Percentiles rank a stretch among this genome's conserved stretches.
Conservation (phyloP, 2,888 invertebrate genomes). For the Caenorhabditis sulstoni region DNA sequence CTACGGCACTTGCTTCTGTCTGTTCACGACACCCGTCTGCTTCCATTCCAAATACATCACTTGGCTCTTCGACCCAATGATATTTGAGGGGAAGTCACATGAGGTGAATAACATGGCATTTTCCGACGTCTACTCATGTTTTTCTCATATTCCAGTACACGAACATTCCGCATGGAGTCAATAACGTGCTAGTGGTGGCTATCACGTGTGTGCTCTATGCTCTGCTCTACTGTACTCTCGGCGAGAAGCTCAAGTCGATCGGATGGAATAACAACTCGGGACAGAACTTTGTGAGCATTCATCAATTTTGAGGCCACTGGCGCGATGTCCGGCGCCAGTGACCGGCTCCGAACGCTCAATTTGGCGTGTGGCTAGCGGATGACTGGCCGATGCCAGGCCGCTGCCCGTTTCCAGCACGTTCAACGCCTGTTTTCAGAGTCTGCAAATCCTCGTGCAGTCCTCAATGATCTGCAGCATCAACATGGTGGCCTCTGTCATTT, state of each 20-base stretch:
- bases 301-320: background rate
- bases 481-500: constrained; percentile 18
- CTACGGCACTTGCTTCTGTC: constrained; percentile 10
- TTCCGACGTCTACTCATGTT: background rate
- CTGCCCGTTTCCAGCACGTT: too few relatives aligned
- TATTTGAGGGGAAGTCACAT: background rate
- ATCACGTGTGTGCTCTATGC: constrained; percentile 25
- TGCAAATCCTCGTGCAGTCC: constrained; percentile 39
- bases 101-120: background rate
- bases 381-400: too few relatives aligned
- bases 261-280: constrained; percentile 5
- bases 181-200: constrained; percentile 28
- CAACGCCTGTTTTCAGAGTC: constrained; percentile 32
- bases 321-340: too few relatives aligned
- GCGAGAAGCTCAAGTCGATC: constrained; percentile 22
- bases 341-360: too few relatives aligned
- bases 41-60: constrained; percentile 33
- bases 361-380: too few relatives aligned
- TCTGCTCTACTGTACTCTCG: constrained; percentile 8
- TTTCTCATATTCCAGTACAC: background rate
- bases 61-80: constrained; percentile 31
- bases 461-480: constrained; percentile 33
- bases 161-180: constrained; percentile 29
- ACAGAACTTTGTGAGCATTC: constrained; percentile 16
- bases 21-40: constrained; percentile 17